phyloP scores from a whole-genome alignment of 2,888 invertebrate genomes.

The Apamea sordens region DNA sequence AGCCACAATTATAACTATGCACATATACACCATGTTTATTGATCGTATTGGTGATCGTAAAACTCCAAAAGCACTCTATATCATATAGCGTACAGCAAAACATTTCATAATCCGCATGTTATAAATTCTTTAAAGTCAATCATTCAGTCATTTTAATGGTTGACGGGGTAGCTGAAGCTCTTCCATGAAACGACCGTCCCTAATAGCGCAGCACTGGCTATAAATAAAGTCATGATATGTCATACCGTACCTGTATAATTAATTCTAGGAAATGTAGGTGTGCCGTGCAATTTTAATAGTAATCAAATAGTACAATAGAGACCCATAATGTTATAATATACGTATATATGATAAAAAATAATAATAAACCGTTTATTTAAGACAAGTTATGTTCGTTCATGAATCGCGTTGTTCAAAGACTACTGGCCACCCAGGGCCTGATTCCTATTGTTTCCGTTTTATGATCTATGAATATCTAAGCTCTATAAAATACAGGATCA shows the following conservation, averaged over 20 bases:
- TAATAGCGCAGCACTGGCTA: slow-evolving; percentile 19
- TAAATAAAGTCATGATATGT: slow-evolving; percentile 46
- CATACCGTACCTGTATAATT: slow-evolving; percentile 34
- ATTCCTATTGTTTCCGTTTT: slow-evolving; percentile 29
- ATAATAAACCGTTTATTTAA: no score
- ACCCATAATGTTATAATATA: neutral
- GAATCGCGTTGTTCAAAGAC: slow-evolving; percentile 1
- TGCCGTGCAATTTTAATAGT: slow-evolving; percentile 17
- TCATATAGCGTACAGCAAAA: neutral
- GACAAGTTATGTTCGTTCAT: slow-evolving; percentile 10
- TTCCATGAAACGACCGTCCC: slow-evolving; percentile 24
- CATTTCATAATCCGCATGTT: neutral
- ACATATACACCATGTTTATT: neutral
- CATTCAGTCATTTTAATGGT: slow-evolving; percentile 25
- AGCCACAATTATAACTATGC: neutral
- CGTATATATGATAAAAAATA: no score
- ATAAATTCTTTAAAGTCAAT: slow-evolving; percentile 20
- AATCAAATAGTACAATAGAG: slow-evolving; percentile 9
- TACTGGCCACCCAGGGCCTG: neutral
- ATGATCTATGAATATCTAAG: slow-evolving; percentile 8
- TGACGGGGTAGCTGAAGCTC: slow-evolving; percentile 1
- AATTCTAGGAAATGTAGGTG: slow-evolving; percentile 21
- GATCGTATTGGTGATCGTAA: neutral
- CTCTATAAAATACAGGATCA: neutral
- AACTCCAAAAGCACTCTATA: neutral